Conservation (phyloP, 1,140 invertebrate genomes). For the Mylabris phalerata region DNA sequence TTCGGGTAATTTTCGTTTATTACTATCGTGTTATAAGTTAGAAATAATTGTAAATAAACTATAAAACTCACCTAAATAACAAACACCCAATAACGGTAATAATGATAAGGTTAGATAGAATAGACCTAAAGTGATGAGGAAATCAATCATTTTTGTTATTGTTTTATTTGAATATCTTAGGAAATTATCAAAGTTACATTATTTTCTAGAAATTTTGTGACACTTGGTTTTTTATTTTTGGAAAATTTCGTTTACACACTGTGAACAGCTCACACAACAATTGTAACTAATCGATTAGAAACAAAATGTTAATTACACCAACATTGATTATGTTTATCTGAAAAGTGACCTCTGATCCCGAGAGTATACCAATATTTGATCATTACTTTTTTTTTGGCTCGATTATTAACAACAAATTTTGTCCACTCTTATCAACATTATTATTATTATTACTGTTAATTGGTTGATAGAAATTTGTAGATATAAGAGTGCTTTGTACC, state of each 20-base stretch:
- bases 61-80: conserved; percentile 23
- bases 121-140: conserved; percentile 24
- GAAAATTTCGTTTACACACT: neutral
- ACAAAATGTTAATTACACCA: conserved; percentile 11
- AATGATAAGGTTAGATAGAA: conserved; percentile 20
- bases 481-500: too few relatives aligned
- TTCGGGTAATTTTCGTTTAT: neutral
- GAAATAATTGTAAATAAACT: neutral
- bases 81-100: conserved; percentile 18
- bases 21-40: neutral
- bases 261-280: neutral
- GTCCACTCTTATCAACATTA: too few relatives aligned
- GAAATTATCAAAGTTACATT: too few relatives aligned
- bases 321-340: conserved; percentile 8
- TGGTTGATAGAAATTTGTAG: too few relatives aligned
- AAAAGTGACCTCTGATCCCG: neutral
- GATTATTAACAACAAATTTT: too few relatives aligned
- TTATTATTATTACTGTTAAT: too few relatives aligned
- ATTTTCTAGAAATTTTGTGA: too few relatives aligned
- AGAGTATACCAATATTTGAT: too few relatives aligned
- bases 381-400: too few relatives aligned
- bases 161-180: too few relatives aligned
- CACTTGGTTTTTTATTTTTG: neutral
- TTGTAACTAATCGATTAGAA: neutral
- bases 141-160: conserved; percentile 24